Evolutionary conservation across 2,797 vertebrate genomes (phyloP).

Genomic region (Poliocrania exsul): DNA sequence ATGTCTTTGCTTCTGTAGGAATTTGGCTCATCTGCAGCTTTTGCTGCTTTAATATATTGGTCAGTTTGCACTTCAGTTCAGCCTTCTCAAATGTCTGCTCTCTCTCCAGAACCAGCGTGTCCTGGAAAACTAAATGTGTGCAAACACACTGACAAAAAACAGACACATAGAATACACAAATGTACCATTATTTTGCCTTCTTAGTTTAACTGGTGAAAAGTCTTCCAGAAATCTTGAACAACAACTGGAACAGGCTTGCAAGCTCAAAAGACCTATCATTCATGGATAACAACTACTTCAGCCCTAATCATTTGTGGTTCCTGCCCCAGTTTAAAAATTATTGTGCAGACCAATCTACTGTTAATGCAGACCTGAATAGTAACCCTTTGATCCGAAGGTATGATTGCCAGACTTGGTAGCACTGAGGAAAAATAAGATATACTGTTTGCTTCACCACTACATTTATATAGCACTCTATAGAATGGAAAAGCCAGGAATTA

Average conservation of each 20-base stretch:
- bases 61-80: constrained; percentile 20
- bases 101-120: background rate
- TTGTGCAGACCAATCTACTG: background rate
- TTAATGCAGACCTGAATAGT: background rate
- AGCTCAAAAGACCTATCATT: background rate
- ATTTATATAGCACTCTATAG: background rate
- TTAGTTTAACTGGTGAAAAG: background rate
- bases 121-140: background rate
- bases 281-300: background rate
- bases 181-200: background rate
- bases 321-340: background rate
- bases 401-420: background rate
- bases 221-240: background rate
- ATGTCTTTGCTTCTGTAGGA: background rate
- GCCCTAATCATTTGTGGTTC: background rate
- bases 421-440: background rate
- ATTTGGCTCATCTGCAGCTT: background rate
- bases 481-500: background rate
- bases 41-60: background rate
- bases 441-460: background rate
- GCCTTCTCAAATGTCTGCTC: background rate
- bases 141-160: background rate
- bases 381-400: background rate
- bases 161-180: background rate
- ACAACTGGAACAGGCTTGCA: background rate